Conservation (phyloP, 2,797 vertebrate genomes). For the Trematomus bernacchii region DNA sequence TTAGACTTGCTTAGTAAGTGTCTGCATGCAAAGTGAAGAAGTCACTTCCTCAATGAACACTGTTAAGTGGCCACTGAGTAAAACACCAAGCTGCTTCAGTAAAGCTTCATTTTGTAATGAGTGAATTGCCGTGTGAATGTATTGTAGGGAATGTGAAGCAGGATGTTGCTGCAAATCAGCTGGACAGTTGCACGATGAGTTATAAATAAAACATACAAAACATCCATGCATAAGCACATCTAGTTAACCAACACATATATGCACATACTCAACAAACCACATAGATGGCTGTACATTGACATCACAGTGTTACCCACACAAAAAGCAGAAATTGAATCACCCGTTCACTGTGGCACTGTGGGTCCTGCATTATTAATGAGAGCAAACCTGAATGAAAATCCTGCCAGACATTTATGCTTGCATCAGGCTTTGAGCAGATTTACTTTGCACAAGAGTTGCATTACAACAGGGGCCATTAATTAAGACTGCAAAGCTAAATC, state of each 20-base stretch:
- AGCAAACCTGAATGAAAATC: constrained; percentile 76
- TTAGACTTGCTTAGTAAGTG: neutral
- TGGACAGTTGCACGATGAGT: neutral
- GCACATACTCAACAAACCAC: constrained; percentile 25
- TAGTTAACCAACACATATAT: neutral
- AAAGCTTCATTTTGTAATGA: constrained; percentile 20
- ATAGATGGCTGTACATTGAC: constrained; percentile 29
- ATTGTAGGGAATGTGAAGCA: constrained; percentile 1
- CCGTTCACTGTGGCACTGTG: constrained; percentile 62
- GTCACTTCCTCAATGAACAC: constrained; percentile 17
- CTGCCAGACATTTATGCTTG: constrained; percentile 75
- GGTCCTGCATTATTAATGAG: constrained; percentile 79
- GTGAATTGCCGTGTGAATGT: neutral
- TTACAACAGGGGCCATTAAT: constrained; percentile 71
- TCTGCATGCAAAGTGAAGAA: constrained; percentile 1
- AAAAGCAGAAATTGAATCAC: constrained; percentile 70
- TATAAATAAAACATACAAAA: neutral
- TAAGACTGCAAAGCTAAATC: constrained; percentile 55
- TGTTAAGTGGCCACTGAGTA: constrained; percentile 21
- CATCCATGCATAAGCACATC: neutral
- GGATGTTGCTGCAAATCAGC: neutral
- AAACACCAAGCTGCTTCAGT: constrained; percentile 12
- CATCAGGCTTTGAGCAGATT: constrained; percentile 73
- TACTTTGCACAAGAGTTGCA: constrained; percentile 76
- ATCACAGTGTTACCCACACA: constrained; percentile 48